Percentiles rank a stretch among this genome's conserved stretches.
Conservation (phyloP, 2,797 vertebrate genomes). For the Eupleurogrammus muticus region DNA sequence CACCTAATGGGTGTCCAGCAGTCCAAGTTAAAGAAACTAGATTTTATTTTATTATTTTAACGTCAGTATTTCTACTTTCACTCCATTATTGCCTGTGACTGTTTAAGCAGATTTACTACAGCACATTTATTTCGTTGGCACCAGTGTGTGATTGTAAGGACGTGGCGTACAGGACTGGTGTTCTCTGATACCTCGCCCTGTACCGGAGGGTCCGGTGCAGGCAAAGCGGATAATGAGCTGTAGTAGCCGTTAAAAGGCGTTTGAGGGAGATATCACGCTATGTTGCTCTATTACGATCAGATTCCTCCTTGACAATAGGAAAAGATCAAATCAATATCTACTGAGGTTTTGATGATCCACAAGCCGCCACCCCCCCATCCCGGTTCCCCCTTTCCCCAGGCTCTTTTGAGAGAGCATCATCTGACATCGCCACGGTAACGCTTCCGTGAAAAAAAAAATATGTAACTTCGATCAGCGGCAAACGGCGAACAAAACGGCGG, state of each 20-base stretch:
- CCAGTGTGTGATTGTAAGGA: no score
- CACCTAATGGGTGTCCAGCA: no score
- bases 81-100: slow-evolving; percentile 44
- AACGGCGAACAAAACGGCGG: slow-evolving; percentile 69
- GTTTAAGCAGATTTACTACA: slow-evolving; percentile 62
- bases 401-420: slow-evolving; percentile 71
- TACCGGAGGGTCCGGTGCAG: slow-evolving; percentile 40
- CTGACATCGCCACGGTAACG: slow-evolving; percentile 64
- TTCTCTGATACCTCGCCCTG: slow-evolving; percentile 42
- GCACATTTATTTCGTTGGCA: slow-evolving; percentile 25
- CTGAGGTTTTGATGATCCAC: slow-evolving; percentile 83
- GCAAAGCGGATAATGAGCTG: slow-evolving; percentile 73
- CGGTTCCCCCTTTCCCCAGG: slow-evolving; percentile 46
- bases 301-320: slow-evolving; percentile 83
- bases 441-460: slow-evolving; percentile 69
- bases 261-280: slow-evolving; percentile 78
- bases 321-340: slow-evolving; percentile 85
- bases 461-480: slow-evolving; percentile 68
- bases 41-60: no score
- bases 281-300: slow-evolving; percentile 82
- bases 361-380: slow-evolving; percentile 61
- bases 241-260: slow-evolving; percentile 70
- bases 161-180: no score
- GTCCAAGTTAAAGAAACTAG: no score
- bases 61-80: no score